Percentiles rank a stretch among this genome's conserved stretches.
phyloP scores from a whole-genome alignment of 2,888 invertebrate species.

The Mythimna ferrago region DNA sequence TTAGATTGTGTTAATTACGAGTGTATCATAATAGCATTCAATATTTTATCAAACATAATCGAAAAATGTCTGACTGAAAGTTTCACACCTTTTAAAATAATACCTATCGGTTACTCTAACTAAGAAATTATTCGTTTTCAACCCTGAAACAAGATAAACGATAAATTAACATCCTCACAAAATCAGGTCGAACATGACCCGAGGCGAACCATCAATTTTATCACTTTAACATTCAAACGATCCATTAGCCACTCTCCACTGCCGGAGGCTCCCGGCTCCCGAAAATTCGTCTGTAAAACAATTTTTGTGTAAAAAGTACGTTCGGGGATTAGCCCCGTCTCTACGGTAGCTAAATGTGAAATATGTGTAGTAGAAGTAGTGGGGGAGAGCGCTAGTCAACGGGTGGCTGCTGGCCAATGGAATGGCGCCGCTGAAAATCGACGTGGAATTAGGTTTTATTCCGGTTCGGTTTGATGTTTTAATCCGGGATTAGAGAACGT shows the following conservation, averaged over 20 bases:
- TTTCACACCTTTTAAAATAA: too few species aligned
- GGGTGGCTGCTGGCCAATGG: slow-evolving; percentile 45
- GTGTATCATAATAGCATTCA: too few species aligned
- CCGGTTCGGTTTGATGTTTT: slow-evolving; percentile 45
- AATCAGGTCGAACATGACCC: slow-evolving; percentile 32
- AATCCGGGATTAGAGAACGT: slow-evolving; percentile 41
- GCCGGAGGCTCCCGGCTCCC: slow-evolving; percentile 6
- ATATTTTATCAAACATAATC: too few species aligned
- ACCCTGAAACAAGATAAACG: slow-evolving; percentile 4
- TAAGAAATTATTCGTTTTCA: background rate
- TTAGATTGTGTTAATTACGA: too few species aligned
- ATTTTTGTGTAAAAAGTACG: slow-evolving; percentile 53
- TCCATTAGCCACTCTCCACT: slow-evolving; percentile 29
- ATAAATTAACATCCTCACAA: slow-evolving; percentile 45
- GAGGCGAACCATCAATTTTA: slow-evolving; percentile 48
- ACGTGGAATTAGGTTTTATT: slow-evolving; percentile 49
- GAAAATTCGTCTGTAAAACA: slow-evolving; percentile 48
- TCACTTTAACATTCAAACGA: slow-evolving; percentile 51
- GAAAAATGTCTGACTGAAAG: too few species aligned
- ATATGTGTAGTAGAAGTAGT: slow-evolving; percentile 57
- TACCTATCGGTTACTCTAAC: too few species aligned
- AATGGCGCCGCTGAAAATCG: slow-evolving; percentile 37
- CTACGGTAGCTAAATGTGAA: slow-evolving; percentile 61
- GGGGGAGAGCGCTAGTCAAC: slow-evolving; percentile 31
- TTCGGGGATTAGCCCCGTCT: slow-evolving; percentile 55